Conservation (phyloP, 2,888 invertebrate genomes). For the Drosophila emarginata region DNA sequence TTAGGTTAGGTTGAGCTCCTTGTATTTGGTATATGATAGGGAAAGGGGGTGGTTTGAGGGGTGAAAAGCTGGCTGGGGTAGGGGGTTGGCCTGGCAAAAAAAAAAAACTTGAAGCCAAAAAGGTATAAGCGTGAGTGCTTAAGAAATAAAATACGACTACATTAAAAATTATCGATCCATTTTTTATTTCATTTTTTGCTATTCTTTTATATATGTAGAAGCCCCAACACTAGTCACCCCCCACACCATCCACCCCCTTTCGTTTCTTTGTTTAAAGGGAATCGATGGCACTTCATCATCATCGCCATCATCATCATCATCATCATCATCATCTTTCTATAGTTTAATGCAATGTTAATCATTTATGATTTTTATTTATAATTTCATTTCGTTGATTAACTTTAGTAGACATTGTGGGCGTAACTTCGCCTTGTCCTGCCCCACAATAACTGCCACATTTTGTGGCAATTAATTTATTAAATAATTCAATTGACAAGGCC, state of each 20-base stretch:
- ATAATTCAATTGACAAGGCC: conserved; percentile 63
- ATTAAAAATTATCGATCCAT: conserved; percentile 77
- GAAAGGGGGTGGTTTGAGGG: neutral
- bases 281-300: too few relatives aligned
- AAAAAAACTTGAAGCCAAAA: conserved; percentile 31
- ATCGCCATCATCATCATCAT: too few relatives aligned
- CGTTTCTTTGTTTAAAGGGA: neutral
- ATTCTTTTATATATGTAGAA: neutral
- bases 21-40: neutral
- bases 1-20: neutral
- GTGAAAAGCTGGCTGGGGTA: neutral
- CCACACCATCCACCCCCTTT: neutral
- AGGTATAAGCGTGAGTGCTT: conserved; percentile 18
- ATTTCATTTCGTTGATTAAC: neutral
- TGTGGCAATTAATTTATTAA: conserved; percentile 69
- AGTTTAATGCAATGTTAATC: too few relatives aligned
- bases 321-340: neutral
- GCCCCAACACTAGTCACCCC: neutral
- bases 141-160: conserved; percentile 74
- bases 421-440: neutral
- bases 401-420: conserved; percentile 35
- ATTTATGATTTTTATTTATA: neutral
- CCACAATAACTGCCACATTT: conserved; percentile 35
- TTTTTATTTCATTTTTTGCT: conserved; percentile 26
- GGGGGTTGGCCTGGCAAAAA: neutral